Evolutionary conservation across 2,888 invertebrate genomes (phyloP).

Genomic region (Cistogaster globosa): DNA sequence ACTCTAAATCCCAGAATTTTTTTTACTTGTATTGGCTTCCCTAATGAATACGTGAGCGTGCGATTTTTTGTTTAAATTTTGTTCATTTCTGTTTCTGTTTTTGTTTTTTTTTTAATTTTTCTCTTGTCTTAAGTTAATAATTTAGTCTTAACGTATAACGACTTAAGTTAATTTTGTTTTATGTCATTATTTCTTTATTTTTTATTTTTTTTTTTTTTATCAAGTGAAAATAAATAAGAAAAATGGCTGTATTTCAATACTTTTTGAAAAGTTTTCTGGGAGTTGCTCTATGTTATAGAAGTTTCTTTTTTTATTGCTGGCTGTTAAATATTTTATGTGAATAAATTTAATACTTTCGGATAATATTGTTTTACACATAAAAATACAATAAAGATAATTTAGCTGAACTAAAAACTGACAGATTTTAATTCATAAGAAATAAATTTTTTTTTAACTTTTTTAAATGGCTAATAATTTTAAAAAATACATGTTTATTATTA

Average conservation of each 20-base stretch:
- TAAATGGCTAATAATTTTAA: no score
- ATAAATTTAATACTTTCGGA: neutral
- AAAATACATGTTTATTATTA: no score
- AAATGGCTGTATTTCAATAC: constrained; percentile 30
- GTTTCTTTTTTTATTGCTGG: neutral
- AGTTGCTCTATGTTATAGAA: neutral
- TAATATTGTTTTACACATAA: constrained; percentile 8
- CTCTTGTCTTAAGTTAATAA: constrained; percentile 49
- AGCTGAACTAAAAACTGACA: neutral
- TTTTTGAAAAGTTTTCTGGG: neutral
- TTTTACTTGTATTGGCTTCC: no score
- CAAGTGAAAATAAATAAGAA: constrained; percentile 13
- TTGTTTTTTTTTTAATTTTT: constrained; percentile 4
- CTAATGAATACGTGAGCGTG: neutral
- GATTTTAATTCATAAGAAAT: no score
- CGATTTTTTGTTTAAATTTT: constrained; percentile 3
- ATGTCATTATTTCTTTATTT: constrained; percentile 6
- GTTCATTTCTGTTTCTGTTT: neutral
- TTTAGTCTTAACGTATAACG: constrained; percentile 64
- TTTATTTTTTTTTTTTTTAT: neutral
- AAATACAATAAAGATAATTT: neutral
- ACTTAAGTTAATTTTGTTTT: constrained; percentile 65
- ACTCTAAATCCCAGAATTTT: no score
- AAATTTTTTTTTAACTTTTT: no score
- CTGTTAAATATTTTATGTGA: neutral